These are phyloP conservation scores for Tillus elongatus DNA, from an alignment of 2,888 invertebrate species.

Conservation along the genomic window DNA sequence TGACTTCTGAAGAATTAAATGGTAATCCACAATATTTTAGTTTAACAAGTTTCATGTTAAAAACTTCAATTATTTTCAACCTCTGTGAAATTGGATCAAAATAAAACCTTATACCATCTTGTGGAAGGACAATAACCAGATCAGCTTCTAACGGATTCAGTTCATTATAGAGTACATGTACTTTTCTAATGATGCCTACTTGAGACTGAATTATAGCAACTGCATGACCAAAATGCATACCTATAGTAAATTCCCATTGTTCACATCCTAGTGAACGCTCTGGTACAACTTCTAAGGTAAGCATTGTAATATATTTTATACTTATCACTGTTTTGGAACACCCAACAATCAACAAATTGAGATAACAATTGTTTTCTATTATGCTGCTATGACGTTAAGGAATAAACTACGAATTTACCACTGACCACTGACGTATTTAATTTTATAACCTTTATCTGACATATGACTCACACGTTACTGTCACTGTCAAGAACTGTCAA, in stretches of 20 bases:
- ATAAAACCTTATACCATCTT: conserved; percentile 92
- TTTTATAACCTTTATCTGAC: no score
- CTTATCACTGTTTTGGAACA: no score
- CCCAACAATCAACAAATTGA: no score
- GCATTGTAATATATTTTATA: no score
- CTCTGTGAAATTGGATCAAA: conserved; percentile 93
- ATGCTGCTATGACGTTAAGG: no score
- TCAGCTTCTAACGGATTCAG: conserved; percentile 92
- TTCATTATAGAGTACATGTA: conserved; percentile 95
- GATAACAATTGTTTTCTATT: no score
- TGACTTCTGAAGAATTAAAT: conserved; percentile 87
- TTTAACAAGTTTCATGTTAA: conserved; percentile 93
- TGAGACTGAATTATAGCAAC: conserved; percentile 94
- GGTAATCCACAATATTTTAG: conserved; percentile 89
- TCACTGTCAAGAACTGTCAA: no score
- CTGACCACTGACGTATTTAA: no score
- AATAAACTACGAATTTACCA: no score
- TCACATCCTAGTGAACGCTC: conserved; percentile 93
- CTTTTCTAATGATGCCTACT: conserved; percentile 89
- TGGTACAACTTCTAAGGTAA: conserved; percentile 93
- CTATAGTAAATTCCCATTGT: conserved; percentile 95
- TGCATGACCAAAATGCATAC: conserved; percentile 98
- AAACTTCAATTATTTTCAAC: conserved; percentile 95
- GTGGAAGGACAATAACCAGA: conserved; percentile 89
- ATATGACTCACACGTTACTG: no score